phyloP scores from a whole-genome alignment of 2,888 invertebrate species.

The Drosophila nr. medialis region DNA sequence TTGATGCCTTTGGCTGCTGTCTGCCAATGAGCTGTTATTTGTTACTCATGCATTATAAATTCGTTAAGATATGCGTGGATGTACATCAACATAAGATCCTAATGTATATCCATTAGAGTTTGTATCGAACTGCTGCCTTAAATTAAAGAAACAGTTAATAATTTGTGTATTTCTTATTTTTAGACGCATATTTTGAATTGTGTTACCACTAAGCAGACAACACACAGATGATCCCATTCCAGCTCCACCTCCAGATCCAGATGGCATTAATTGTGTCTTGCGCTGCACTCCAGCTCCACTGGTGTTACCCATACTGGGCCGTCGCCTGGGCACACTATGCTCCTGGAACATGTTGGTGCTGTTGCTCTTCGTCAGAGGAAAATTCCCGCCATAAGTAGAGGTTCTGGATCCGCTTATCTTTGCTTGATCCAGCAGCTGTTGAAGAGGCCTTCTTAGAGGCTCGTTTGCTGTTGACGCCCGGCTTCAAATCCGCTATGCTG shows the following conservation, averaged over 20 bases:
- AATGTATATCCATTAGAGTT: background rate
- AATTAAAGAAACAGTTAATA: background rate
- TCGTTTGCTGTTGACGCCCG: constrained; percentile 94
- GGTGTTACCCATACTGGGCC: constrained; percentile 63
- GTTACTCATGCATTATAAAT: constrained; percentile 5
- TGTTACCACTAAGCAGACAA: too few species aligned
- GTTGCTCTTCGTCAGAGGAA: constrained; percentile 79
- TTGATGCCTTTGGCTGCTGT: constrained; percentile 10
- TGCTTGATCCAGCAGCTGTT: constrained; percentile 84
- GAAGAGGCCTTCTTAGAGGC: constrained; percentile 88
- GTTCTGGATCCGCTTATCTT: constrained; percentile 62
- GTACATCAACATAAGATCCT: background rate
- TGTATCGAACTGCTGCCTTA: background rate
- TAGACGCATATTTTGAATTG: background rate
- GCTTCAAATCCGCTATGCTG: constrained; percentile 93
- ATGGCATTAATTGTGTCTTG: constrained; percentile 33
- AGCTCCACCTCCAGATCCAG: constrained; percentile 16
- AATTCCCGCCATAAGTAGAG: constrained; percentile 56
- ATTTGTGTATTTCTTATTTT: background rate
- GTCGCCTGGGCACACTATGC: constrained; percentile 56
- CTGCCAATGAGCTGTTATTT: constrained; percentile 10
- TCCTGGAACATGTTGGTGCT: constrained; percentile 83
- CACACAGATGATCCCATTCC: constrained; percentile 3
- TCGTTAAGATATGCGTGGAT: background rate
- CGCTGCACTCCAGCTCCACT: constrained; percentile 44